These are phyloP conservation scores for Dynastes tityus DNA, from an alignment of 2,888 invertebrate species.

Conservation along the genomic window DNA sequence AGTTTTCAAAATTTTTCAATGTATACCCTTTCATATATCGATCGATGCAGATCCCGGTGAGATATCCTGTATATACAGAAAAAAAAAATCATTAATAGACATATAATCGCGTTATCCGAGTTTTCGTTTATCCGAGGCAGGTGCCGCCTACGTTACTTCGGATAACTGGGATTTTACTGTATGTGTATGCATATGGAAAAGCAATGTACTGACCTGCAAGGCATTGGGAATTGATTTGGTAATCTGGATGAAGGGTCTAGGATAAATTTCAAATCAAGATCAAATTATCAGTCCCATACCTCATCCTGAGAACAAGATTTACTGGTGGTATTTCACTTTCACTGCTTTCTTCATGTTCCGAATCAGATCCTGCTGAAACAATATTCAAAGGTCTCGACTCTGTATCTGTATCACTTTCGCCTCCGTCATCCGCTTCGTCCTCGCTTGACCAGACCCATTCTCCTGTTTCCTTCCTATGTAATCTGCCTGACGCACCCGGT, in stretches of 20 bases:
- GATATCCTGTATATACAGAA: too few relatives aligned
- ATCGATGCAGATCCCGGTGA: too few relatives aligned
- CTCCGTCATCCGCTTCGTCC: constrained; percentile 85
- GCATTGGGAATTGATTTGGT: constrained; percentile 59
- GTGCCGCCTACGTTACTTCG: too few relatives aligned
- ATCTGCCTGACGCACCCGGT: constrained; percentile 88
- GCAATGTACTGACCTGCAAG: constrained; percentile 57
- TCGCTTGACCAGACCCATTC: constrained; percentile 99
- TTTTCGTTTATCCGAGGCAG: too few relatives aligned
- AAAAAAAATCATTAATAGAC: too few relatives aligned
- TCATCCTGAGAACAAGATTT: constrained; percentile 91
- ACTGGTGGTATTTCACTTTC: constrained; percentile 73
- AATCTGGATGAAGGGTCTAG: constrained; percentile 56
- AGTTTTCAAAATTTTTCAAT: too few relatives aligned
- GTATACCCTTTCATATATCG: too few relatives aligned
- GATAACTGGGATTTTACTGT: too few relatives aligned
- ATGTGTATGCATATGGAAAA: neutral
- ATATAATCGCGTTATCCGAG: too few relatives aligned
- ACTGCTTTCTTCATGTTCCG: constrained; percentile 70
- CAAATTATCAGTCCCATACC: constrained; percentile 70
- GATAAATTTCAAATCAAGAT: constrained; percentile 17
- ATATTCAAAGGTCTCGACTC: constrained; percentile 70
- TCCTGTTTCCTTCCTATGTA: constrained; percentile 95
- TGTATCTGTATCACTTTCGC: constrained; percentile 73
- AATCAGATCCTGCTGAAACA: constrained; percentile 68